Evolutionary conservation across 2,888 invertebrate species (phyloP).

Genomic region (Prenolepis imparis): DNA sequence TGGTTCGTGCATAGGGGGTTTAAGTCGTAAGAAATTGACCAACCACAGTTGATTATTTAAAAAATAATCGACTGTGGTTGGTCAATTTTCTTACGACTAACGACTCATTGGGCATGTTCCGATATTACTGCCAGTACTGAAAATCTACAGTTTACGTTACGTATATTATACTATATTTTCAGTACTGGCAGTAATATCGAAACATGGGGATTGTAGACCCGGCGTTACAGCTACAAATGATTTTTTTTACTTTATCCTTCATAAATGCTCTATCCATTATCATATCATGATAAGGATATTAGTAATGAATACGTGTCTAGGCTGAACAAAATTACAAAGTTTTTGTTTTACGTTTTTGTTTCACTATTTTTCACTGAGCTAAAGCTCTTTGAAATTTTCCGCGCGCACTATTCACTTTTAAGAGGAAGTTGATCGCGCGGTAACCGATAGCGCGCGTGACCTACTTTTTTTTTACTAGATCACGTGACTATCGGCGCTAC

Average conservation of each 20-base stretch:
- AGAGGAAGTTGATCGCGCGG: not conserved
- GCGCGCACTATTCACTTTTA: not conserved
- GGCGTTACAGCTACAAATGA: too few species aligned
- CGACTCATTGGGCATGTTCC: too few species aligned
- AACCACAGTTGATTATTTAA: too few species aligned
- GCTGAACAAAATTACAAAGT: not conserved
- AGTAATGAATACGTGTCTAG: not conserved
- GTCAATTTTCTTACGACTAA: too few species aligned
- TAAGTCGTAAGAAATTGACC: too few species aligned
- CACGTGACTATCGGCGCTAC: not conserved
- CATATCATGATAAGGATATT: not conserved
- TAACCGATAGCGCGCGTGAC: constrained; percentile 9
- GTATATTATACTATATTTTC: too few species aligned
- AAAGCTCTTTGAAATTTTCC: not conserved
- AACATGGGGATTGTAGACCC: too few species aligned
- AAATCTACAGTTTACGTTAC: too few species aligned
- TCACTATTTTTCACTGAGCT: not conserved
- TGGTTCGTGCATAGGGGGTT: too few species aligned
- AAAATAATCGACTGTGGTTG: too few species aligned
- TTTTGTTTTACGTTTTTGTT: not conserved
- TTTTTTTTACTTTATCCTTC: not conserved
- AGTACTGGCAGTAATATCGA: too few species aligned
- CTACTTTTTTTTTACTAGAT: constrained; percentile 12
- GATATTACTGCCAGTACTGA: too few species aligned
- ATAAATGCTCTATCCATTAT: not conserved